Evolutionary conservation across 1,140 invertebrate species (phyloP).

Genomic region (Muscidifurax raptorellus): DNA sequence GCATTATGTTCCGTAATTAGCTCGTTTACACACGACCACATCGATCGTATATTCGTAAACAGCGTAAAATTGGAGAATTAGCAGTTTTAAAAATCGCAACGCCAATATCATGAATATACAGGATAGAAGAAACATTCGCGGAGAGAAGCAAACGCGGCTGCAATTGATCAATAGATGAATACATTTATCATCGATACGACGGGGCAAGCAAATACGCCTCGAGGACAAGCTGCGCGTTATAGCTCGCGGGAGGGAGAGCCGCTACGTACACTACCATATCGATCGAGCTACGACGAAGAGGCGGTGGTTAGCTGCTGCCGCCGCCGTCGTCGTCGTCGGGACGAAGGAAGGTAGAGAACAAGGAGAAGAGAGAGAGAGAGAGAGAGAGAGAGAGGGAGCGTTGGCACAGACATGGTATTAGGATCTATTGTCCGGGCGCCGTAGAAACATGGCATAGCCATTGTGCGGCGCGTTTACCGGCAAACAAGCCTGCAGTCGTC

Average conservation of each 20-base stretch:
- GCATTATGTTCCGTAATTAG: no score
- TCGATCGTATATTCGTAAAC: no score
- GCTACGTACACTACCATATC: slow-evolving; percentile 17
- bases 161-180: slow-evolving; percentile 41
- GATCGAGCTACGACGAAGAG: slow-evolving; percentile 32
- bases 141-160: not conserved
- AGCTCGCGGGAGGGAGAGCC: not conserved
- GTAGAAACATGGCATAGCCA: slow-evolving; percentile 53
- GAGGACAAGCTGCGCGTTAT: not conserved
- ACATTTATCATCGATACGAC: slow-evolving; percentile 41
- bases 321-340: not conserved
- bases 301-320: not conserved
- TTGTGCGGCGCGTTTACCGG: slow-evolving; percentile 53
- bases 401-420: slow-evolving; percentile 61
- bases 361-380: slow-evolving; percentile 49
- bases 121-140: not conserved
- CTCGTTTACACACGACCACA: no score
- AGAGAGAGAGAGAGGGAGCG: slow-evolving; percentile 46
- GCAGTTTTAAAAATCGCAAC: not conserved
- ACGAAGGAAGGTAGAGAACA: slow-evolving; percentile 45
- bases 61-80: no score
- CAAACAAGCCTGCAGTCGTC: slow-evolving; percentile 57
- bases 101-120: not conserved
- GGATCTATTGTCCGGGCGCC: slow-evolving; percentile 62
- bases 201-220: slow-evolving; percentile 34